phyloP scores from a whole-genome alignment of 2,113 vertebrate species.

The Mus musculus region GRCm39 chr16:57271501-57272000 shows the following conservation, averaged over 20 bases:
- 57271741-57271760: conserved; percentile 42
- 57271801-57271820: background rate
- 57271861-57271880: background rate
- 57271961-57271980: background rate
- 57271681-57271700: conserved; percentile 39
- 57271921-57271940: too few species aligned
- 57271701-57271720: conserved; percentile 1
- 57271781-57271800: background rate
- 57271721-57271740: conserved; percentile 30
- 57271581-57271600: background rate
- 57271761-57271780: background rate
- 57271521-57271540: conserved; percentile 56
- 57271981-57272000: background rate
- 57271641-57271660: background rate
- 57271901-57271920: background rate
- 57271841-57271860: background rate
- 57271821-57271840: accelerated
- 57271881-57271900: background rate
- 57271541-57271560: background rate
- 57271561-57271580: background rate
- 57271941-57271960: too few species aligned
- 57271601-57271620: conserved; percentile 45
- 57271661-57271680: conserved; percentile 50
- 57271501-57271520: conserved; percentile 39
- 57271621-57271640: background rate